Evolutionary conservation across 2,888 invertebrate species (phyloP).

Genomic region (Drosophila yooni): DNA sequence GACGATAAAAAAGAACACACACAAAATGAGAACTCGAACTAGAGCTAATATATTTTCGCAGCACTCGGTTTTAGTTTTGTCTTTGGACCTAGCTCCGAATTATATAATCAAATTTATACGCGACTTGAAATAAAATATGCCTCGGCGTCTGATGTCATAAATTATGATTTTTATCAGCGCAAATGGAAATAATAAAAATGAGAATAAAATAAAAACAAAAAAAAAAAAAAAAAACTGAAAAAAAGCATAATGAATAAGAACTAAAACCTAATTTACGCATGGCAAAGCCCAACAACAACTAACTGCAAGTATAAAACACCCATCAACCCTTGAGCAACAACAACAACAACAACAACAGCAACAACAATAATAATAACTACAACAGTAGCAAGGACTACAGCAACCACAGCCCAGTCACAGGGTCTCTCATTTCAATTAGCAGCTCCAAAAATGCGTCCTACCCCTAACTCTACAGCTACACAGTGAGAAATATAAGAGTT

Average conservation of each 20-base stretch:
- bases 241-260: conserved; percentile 46
- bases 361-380: conserved; percentile 36
- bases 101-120: conserved; percentile 45
- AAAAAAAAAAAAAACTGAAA: conserved; percentile 26
- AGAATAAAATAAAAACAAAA: conserved; percentile 50
- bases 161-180: conserved; percentile 84
- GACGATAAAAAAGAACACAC: conserved; percentile 70
- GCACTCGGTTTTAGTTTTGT: conserved; percentile 16
- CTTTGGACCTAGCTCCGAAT: conserved; percentile 12
- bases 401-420: conserved; percentile 47
- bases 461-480: conserved; percentile 21
- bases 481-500: background rate
- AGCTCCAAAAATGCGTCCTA: conserved; percentile 43
- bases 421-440: conserved; percentile 75
- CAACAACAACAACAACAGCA: conserved; percentile 19
- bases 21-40: conserved; percentile 43
- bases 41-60: conserved; percentile 65
- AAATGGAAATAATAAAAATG: conserved; percentile 78
- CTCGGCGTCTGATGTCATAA: conserved; percentile 81
- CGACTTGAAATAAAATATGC: conserved; percentile 68
- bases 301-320: conserved; percentile 44
- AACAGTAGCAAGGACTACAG: conserved; percentile 26
- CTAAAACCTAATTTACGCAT: conserved; percentile 76
- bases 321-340: conserved; percentile 44
- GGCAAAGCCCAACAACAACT: conserved; percentile 39